Evolutionary conservation across 2,797 vertebrate species (phyloP), one percentile per base, ranked within the genome.

Genomic region (Yasuhikotakia modesta): DNA sequence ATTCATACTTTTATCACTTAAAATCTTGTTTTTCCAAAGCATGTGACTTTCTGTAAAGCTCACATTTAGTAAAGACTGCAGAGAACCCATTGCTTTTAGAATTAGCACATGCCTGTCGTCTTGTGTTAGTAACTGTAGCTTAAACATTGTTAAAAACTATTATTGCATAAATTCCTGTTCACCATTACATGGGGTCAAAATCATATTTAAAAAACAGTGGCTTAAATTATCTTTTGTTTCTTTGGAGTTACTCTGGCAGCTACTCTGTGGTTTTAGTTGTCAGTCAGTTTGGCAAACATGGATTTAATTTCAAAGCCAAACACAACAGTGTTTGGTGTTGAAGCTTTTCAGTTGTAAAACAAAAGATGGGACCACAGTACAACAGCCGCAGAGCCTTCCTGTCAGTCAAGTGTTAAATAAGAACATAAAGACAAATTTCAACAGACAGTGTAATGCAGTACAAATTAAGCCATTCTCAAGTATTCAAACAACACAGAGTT

Each of bases 251-350:
- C 11, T 58, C 24, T 58, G 55, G 22, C 55, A 58, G 6, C 13
- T 14, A 16, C 22, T 58, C 55, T 27, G 14, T 27, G 55, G 55
- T 58, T 58, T 58, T 5, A 58, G 12, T 58, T 58, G 22, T 58
- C 55, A 58, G 55, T 58, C 22, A 14, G 16, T 58, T 60, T 60
- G 57, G 22, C 57, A 60, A 60, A 30, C 57, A 60, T 60, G 57
- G 24, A 60, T 60, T 60, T 60, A 3, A 60, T 60, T 60, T 60
- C 2, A 30, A 60, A 60, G 13, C 24, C 57, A 60, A 30, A 60
- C 24, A 60, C 24, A 60, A 16, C 24, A 6, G 24, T 13, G 0
- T n/a, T 13, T 60, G 24, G 57, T 30, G 16, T 60, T 22, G 22
- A 22, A 27, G 3, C 22, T 14, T 16, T 60, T 30, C 57, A 58